A percentile compares a stretch with the other conserved stretches of the same genome.
phyloP scores from a whole-genome alignment of 2,888 invertebrate species.

The Ochropacha duplaris region DNA sequence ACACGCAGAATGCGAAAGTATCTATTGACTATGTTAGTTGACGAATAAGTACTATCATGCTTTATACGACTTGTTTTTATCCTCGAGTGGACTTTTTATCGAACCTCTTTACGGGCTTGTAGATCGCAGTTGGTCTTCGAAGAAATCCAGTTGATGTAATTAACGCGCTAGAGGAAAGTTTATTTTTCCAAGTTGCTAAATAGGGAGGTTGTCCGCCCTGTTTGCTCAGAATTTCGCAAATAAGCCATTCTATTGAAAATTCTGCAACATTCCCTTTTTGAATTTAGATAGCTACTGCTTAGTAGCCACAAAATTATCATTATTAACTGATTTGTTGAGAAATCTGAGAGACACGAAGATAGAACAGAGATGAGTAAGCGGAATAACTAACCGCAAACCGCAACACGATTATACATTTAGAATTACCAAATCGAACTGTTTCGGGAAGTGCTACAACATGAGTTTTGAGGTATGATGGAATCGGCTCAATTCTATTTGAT shows the following conservation, averaged over 20 bases:
- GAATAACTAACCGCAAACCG: constrained; percentile 20
- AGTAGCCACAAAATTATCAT: constrained; percentile 38
- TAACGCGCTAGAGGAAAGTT: constrained; percentile 50
- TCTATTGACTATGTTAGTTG: constrained; percentile 23
- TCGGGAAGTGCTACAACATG: neutral
- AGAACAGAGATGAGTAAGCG: constrained; percentile 12
- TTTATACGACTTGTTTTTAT: constrained; percentile 26
- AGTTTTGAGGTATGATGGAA: neutral
- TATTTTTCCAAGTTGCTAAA: constrained; percentile 40
- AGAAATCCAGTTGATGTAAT: constrained; percentile 41
- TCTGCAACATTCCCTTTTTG: constrained; percentile 23
- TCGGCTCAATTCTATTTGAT: constrained; percentile 11
- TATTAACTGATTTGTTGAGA: constrained; percentile 14
- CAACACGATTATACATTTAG: constrained; percentile 1
- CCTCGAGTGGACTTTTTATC: constrained; percentile 13
- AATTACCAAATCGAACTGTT: neutral
- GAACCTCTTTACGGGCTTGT: constrained; percentile 13
- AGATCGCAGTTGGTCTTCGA: constrained; percentile 1
- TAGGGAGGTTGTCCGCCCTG: constrained; percentile 25
- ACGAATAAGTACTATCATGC: constrained; percentile 21
- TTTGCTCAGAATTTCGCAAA: constrained; percentile 44
- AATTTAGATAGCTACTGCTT: constrained; percentile 17
- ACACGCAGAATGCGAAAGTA: constrained; percentile 48
- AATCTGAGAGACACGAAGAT: neutral
- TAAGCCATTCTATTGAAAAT: constrained; percentile 68